Evolutionary conservation across 2,888 invertebrate genomes (phyloP).

Genomic region (Lysandra coridon): DNA sequence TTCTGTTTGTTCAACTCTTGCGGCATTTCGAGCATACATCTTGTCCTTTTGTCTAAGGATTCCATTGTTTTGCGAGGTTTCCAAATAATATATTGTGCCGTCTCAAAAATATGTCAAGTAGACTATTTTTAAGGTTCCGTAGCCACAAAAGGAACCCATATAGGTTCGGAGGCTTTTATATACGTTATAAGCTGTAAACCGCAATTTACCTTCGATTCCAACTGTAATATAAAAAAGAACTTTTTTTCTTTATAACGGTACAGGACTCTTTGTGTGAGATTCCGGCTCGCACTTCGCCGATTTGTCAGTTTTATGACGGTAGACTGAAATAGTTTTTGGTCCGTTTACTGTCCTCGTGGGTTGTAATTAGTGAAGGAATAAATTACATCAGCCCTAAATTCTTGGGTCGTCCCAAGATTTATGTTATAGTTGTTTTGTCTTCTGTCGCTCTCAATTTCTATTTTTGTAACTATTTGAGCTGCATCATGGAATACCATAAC

Average conservation of each 20-base stretch:
- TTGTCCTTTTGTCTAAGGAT: conserved; percentile 42
- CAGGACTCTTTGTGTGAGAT: too few relatives aligned
- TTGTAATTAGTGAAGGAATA: conserved; percentile 8
- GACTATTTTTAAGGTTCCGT: neutral
- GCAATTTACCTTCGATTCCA: too few relatives aligned
- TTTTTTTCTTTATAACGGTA: too few relatives aligned
- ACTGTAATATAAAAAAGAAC: too few relatives aligned
- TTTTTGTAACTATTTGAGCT: neutral
- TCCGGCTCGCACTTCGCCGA: neutral
- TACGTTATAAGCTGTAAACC: too few relatives aligned
- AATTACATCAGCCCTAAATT: conserved; percentile 9
- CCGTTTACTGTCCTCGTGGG: neutral
- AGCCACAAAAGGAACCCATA: too few relatives aligned
- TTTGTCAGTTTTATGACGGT: neutral
- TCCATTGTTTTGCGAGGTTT: conserved; percentile 36
- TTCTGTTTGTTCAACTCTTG: conserved; percentile 38
- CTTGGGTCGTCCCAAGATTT: conserved; percentile 1
- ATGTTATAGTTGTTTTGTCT: conserved; percentile 6
- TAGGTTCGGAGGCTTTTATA: too few relatives aligned
- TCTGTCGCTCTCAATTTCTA: neutral
- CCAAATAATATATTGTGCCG: conserved; percentile 35
- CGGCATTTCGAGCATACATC: conserved; percentile 42
- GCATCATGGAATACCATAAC: neutral
- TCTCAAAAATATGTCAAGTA: conserved; percentile 11
- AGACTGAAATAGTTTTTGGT: conserved; percentile 6